Percentiles rank a stretch among this genome's conserved stretches.
Conservation (phyloP, 2,113 vertebrate species). For the Bagarius yarrelli region DNA sequence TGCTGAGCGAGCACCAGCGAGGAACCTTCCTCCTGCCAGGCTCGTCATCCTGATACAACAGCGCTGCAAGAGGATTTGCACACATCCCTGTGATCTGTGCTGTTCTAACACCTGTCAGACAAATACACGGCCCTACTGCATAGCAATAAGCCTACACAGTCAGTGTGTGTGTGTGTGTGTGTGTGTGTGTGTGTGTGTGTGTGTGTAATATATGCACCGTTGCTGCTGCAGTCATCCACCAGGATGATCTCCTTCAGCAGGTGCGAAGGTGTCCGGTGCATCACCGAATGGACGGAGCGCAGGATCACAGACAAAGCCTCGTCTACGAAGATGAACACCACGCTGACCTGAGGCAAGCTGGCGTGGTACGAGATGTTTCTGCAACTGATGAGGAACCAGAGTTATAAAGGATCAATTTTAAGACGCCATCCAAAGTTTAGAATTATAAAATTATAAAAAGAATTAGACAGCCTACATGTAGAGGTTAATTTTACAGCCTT, state of each 20-base stretch:
- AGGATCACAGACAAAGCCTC: constrained; percentile 93
- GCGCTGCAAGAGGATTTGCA: background rate
- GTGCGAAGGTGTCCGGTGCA: constrained; percentile 83
- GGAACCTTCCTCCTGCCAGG: background rate
- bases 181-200: background rate
- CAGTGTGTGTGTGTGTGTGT: background rate
- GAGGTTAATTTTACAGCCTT: no score
- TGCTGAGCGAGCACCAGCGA: background rate
- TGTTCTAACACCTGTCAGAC: constrained; percentile 33
- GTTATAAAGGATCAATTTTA: no score
- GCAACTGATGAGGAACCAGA: constrained; percentile 73
- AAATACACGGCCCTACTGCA: constrained; percentile 13
- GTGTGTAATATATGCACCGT: constrained; percentile 71
- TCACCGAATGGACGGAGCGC: constrained; percentile 89
- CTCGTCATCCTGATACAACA: background rate
- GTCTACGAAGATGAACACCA: constrained; percentile 97
- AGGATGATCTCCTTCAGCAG: constrained; percentile 96
- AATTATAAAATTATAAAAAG: no score
- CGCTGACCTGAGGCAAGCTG: constrained; percentile 89
- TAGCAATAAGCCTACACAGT: constrained; percentile 21
- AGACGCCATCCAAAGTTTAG: no score
- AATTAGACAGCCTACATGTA: no score
- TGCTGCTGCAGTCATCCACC: constrained; percentile 94
- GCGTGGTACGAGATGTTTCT: constrained; percentile 86
- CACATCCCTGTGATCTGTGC: constrained; percentile 15